phyloP scores from a whole-genome alignment of 2,888 invertebrate species.

The Calliscelio sp. region DNA sequence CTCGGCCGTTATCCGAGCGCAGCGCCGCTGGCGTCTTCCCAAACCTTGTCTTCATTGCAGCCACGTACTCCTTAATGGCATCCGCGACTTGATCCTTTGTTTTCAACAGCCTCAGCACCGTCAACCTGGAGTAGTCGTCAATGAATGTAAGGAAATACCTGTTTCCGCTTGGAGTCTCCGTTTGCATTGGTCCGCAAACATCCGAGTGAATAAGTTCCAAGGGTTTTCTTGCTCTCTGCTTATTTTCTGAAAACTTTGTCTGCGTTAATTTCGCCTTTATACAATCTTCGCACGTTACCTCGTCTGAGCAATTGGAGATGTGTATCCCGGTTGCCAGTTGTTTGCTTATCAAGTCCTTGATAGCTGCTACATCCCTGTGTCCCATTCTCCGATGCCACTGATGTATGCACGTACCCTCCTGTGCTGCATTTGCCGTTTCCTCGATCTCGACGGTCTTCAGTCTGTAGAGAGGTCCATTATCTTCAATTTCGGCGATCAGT shows the following conservation, averaged over 20 bases:
- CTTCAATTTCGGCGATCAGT: constrained; percentile 48
- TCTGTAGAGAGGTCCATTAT: constrained; percentile 44
- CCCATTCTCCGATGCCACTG: constrained; percentile 75
- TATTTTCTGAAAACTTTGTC: constrained; percentile 67
- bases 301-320: constrained; percentile 69
- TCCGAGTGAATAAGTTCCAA: constrained; percentile 74
- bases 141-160: constrained; percentile 71
- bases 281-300: constrained; percentile 69
- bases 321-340: constrained; percentile 49
- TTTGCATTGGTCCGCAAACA: constrained; percentile 76
- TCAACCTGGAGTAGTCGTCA: constrained; percentile 64
- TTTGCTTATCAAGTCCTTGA: constrained; percentile 56
- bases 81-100: constrained; percentile 52
- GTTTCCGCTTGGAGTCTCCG: constrained; percentile 59
- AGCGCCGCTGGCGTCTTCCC: constrained; percentile 25
- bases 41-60: constrained; percentile 46
- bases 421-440: background rate
- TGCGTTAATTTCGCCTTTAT: constrained; percentile 74
- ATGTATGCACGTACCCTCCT: constrained; percentile 63
- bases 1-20: constrained; percentile 39
- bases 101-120: constrained; percentile 55
- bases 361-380: constrained; percentile 66
- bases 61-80: constrained; percentile 52
- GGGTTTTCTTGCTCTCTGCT: constrained; percentile 44
- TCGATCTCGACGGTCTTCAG: background rate